Conservation (phyloP, 2,888 invertebrate species). For the Bruchidius siliquastri region DNA sequence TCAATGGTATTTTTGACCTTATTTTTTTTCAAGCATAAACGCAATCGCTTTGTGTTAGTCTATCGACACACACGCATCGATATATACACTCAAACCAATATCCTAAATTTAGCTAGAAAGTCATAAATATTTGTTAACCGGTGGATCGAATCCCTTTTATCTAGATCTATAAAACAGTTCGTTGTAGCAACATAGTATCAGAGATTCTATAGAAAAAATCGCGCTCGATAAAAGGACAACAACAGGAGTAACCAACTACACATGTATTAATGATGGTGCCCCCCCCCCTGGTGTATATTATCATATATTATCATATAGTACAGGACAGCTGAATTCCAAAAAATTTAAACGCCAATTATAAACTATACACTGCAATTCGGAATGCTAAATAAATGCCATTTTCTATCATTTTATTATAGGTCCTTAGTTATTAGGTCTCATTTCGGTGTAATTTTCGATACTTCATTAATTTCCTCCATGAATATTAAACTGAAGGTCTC, state of each 20-base stretch:
- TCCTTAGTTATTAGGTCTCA: no score
- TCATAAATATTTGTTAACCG: background rate
- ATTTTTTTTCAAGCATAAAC: no score
- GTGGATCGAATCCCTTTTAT: background rate
- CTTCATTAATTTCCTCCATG: no score
- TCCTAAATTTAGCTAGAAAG: background rate
- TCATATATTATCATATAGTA: background rate
- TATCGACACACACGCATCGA: background rate
- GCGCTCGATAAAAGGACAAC: background rate
- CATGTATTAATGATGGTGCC: background rate
- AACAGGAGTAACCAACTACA: background rate
- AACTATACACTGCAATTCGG: no score
- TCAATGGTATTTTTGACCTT: no score
- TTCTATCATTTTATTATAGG: no score
- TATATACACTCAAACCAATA: background rate
- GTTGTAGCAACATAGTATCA: background rate
- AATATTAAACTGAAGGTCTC: no score
- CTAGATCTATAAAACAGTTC: background rate
- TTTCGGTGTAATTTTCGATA: no score
- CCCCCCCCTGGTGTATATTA: background rate
- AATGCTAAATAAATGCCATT: no score
- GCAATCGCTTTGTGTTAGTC: background rate
- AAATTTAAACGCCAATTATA: no score
- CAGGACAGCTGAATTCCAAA: background rate
- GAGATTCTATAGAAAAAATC: background rate